phyloP scores from a whole-genome alignment of 2,888 invertebrate genomes.

The Idaea straminata region DNA sequence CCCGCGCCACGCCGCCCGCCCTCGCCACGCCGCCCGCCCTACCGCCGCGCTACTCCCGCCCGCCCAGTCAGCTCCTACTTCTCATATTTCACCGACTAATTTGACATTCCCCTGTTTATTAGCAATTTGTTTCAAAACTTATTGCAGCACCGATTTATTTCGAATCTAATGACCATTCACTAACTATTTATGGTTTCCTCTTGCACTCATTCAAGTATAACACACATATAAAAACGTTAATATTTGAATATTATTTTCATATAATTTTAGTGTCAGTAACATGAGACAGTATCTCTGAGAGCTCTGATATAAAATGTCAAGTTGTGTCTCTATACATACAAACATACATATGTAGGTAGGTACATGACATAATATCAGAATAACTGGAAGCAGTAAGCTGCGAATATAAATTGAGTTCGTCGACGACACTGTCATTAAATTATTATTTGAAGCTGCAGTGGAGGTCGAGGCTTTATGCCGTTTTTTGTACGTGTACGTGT shows the following conservation, averaged over 20 bases:
- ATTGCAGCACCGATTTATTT: background rate
- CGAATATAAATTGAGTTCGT: background rate
- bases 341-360: background rate
- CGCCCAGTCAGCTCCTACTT: background rate
- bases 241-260: background rate
- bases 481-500: no score
- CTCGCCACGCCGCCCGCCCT: background rate
- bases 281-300: background rate
- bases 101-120: background rate
- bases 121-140: background rate
- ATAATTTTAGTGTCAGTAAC: no score
- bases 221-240: background rate
- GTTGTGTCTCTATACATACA: background rate
- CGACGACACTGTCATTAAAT: background rate
- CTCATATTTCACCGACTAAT: background rate
- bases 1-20: background rate
- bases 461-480: no score
- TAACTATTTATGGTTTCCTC: background rate
- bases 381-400: background rate
- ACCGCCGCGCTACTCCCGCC: background rate
- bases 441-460: no score
- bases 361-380: background rate
- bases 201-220: background rate
- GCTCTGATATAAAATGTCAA: background rate
- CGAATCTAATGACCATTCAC: background rate